Percentiles rank a stretch among this genome's conserved stretches.
phyloP scores from a whole-genome alignment of 2,888 invertebrate genomes.

The Cistogaster globosa region DNA sequence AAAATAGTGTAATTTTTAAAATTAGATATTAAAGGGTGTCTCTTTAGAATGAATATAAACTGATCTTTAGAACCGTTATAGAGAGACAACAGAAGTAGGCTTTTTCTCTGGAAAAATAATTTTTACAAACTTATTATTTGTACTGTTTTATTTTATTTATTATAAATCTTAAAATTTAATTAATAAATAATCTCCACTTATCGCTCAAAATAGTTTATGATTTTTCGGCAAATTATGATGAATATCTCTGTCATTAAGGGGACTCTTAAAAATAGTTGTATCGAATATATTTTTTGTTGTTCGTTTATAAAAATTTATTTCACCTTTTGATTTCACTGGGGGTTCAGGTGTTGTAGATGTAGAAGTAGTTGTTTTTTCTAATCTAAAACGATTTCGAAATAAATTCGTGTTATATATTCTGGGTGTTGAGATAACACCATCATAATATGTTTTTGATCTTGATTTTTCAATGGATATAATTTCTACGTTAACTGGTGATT shows the following conservation, averaged over 20 bases:
- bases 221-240: constrained; percentile 80
- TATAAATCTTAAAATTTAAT: constrained; percentile 40
- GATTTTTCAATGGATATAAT: constrained; percentile 81
- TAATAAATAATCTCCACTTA: constrained; percentile 30
- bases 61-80: no score
- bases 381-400: constrained; percentile 61
- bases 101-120: no score
- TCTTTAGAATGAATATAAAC: no score
- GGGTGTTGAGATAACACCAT: constrained; percentile 78
- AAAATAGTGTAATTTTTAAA: no score
- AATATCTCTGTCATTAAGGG: constrained; percentile 75
- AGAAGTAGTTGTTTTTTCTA: constrained; percentile 32
- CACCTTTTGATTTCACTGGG: constrained; percentile 31
- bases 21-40: no score
- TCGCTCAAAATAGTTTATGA: constrained; percentile 78
- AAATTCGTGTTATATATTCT: constrained; percentile 50
- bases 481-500: constrained; percentile 64
- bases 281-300: constrained; percentile 80
- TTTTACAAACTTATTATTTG: background rate
- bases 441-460: constrained; percentile 82
- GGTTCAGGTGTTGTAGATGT: constrained; percentile 9
- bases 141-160: background rate
- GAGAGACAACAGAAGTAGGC: no score
- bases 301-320: constrained; percentile 71
- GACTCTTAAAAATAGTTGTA: constrained; percentile 80